Evolutionary conservation across 2,113 vertebrate genomes (phyloP).

Genomic region (Columba livia): DNA sequence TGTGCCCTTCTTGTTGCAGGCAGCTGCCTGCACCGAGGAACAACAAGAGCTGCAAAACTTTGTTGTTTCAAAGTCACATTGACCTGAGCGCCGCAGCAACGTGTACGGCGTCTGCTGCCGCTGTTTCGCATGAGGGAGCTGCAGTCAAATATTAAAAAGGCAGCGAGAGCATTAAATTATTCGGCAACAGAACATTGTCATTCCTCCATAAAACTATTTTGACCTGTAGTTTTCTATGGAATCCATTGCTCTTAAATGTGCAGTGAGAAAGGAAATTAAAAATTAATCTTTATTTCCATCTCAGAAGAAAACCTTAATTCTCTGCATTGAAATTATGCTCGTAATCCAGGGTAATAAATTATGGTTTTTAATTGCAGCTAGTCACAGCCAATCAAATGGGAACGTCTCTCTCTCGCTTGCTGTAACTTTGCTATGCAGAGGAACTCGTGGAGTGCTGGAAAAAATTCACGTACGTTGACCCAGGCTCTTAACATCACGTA

Average conservation of each 20-base stretch:
- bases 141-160: constrained; percentile 75
- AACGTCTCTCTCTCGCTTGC: constrained; percentile 48
- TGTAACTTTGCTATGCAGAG: constrained; percentile 51
- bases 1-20: not conserved
- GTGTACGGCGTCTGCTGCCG: not conserved
- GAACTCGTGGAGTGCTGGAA: constrained; percentile 18
- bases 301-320: constrained; percentile 84
- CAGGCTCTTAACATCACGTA: not conserved
- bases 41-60: not conserved
- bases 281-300: constrained; percentile 88
- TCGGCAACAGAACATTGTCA: constrained; percentile 65
- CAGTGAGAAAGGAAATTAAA: constrained; percentile 85
- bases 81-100: constrained; percentile 52
- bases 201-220: constrained; percentile 77
- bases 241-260: constrained; percentile 77
- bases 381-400: constrained; percentile 67
- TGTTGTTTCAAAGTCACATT: constrained; percentile 72
- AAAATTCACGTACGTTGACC: not conserved
- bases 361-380: constrained; percentile 76
- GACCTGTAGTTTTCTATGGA: constrained; percentile 69
- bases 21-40: not conserved
- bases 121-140: constrained; percentile 72
- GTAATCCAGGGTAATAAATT: constrained; percentile 80
- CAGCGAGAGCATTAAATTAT: constrained; percentile 75
- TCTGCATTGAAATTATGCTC: constrained; percentile 80